Conservation (phyloP, 2,888 invertebrate species). For the Pomacea canaliculata region DNA sequence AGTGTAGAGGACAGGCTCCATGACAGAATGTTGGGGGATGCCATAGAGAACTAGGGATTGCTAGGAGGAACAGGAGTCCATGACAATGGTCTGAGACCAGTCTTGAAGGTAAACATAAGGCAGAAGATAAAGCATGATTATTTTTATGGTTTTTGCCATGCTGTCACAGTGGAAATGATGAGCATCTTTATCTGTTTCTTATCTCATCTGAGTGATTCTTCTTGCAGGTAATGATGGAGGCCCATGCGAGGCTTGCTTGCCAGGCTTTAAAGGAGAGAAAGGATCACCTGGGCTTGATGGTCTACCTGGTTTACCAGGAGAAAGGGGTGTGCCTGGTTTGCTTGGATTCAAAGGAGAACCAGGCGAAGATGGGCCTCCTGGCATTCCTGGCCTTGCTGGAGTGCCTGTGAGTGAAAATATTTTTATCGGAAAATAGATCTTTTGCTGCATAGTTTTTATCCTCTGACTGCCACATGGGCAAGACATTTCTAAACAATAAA, state of each 20-base stretch:
- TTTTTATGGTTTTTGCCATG: too few relatives aligned
- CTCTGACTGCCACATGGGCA: not conserved
- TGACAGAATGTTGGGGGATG: too few relatives aligned
- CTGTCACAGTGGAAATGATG: too few relatives aligned
- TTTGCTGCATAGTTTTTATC: not conserved
- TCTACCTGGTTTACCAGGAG: slow-evolving; percentile 67
- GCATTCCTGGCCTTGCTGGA: slow-evolving; percentile 39
- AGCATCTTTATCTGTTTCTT: too few relatives aligned
- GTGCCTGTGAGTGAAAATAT: slow-evolving; percentile 29
- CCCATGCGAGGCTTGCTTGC: slow-evolving; percentile 46
- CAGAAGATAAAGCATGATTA: too few relatives aligned
- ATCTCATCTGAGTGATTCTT: not conserved
- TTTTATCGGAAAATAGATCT: not conserved
- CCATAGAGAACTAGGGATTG: too few relatives aligned
- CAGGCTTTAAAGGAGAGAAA: slow-evolving; percentile 46
- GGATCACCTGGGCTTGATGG: slow-evolving; percentile 60
- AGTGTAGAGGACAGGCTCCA: too few relatives aligned
- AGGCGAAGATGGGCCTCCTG: slow-evolving; percentile 46
- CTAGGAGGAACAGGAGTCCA: too few relatives aligned
- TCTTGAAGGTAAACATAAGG: too few relatives aligned
- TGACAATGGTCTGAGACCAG: too few relatives aligned
- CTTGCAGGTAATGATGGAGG: slow-evolving; percentile 53
- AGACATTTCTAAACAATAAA: not conserved
- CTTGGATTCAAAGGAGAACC: slow-evolving; percentile 49
- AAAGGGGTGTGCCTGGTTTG: slow-evolving; percentile 43